Evolutionary conservation across 2,113 vertebrate genomes (phyloP).

Genomic region (Silurus meridionalis): DNA sequence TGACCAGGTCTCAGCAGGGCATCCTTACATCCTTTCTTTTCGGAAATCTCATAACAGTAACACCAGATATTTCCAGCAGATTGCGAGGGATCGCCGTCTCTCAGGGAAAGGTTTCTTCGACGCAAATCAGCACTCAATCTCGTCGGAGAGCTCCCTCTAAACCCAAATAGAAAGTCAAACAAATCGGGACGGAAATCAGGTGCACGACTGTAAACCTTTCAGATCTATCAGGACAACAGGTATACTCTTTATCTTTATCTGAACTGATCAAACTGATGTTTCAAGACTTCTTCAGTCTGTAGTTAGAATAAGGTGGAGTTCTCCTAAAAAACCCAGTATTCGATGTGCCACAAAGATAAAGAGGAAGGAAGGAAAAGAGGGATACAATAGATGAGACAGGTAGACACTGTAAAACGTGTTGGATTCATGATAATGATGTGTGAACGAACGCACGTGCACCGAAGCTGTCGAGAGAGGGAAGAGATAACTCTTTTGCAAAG

Average conservation of each 20-base stretch:
- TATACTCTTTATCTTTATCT: conserved; percentile 13
- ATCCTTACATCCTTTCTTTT: conserved; percentile 22
- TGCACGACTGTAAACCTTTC: conserved; percentile 3
- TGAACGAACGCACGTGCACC: neutral
- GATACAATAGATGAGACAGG: conserved; percentile 6
- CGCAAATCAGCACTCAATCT: conserved; percentile 69
- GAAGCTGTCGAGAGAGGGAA: neutral
- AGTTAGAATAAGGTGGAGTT: neutral
- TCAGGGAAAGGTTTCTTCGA: conserved; percentile 61
- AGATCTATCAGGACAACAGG: neutral
- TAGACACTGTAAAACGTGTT: conserved; percentile 5
- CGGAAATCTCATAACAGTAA: neutral
- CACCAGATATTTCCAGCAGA: neutral
- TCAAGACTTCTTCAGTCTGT: neutral
- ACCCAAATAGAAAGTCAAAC: conserved; percentile 69
- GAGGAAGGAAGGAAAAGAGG: neutral
- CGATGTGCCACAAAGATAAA: neutral
- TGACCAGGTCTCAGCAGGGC: conserved; percentile 53
- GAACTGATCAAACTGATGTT: neutral
- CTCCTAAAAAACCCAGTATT: neutral
- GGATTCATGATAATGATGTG: conserved; percentile 42
- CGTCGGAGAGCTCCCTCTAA: conserved; percentile 67
- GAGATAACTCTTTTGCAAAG: neutral
- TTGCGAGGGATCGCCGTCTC: neutral
- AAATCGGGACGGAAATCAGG: conserved; percentile 49